Conservation (phyloP, 2,113 vertebrate genomes). For the Glaucomys volans region DNA sequence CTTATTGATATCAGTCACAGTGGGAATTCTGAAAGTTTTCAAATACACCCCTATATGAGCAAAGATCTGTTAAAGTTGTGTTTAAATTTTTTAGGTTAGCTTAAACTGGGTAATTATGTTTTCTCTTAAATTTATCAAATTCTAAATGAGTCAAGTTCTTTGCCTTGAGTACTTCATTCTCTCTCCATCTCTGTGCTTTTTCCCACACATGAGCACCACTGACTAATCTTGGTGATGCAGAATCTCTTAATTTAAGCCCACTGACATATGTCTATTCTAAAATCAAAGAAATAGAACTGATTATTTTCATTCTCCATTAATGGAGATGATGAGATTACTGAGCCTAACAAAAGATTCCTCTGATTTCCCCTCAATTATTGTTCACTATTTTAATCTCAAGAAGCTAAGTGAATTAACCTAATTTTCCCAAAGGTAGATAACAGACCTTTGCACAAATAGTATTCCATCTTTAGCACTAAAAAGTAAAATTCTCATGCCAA, state of each 20-base stretch:
- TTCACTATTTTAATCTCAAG: conserved; percentile 37
- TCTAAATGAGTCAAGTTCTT: background rate
- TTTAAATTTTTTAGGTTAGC: conserved; percentile 32
- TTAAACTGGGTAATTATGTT: background rate
- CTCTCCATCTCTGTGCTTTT: background rate
- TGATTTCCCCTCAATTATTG: conserved; percentile 49
- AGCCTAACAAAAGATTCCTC: conserved; percentile 25
- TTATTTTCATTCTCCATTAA: conserved; percentile 61
- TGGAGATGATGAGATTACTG: conserved; percentile 2
- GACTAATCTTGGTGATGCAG: conserved; percentile 17
- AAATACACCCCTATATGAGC: background rate
- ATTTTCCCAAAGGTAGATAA: background rate
- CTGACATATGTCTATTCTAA: conserved; percentile 61
- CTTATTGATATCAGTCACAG: background rate
- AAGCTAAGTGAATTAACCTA: conserved; percentile 45
- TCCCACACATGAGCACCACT: background rate
- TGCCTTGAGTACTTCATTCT: background rate
- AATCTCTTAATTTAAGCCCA: conserved; percentile 57
- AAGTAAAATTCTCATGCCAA: conserved; percentile 25
- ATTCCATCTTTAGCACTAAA: conserved; percentile 7
- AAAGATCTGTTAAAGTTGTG: background rate
- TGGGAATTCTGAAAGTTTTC: conserved; percentile 14
- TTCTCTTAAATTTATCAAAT: conserved; percentile 22
- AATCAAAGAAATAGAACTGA: conserved; percentile 61
- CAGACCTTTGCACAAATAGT: background rate